phyloP scores from a whole-genome alignment of 2,797 vertebrate genomes.

The Danio aesculapii region DNA sequence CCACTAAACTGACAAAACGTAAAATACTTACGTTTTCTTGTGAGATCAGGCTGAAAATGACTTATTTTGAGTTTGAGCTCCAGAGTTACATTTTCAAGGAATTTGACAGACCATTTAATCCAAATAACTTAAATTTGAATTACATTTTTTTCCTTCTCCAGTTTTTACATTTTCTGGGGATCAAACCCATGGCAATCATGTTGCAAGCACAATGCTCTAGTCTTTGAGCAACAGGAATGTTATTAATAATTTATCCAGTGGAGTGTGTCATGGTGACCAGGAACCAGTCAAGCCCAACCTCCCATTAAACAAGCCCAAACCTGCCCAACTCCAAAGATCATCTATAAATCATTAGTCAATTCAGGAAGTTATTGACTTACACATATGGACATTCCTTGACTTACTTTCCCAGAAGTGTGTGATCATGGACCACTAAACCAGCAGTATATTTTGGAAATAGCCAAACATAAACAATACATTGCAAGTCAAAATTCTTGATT shows the following conservation, averaged over 20 bases:
- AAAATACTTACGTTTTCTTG: too few species aligned
- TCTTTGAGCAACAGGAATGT: background rate
- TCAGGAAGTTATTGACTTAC: background rate
- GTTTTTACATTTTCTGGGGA: background rate
- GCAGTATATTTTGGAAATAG: too few species aligned
- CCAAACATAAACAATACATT: background rate
- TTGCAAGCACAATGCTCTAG: background rate
- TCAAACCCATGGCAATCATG: background rate
- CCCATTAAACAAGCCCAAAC: background rate
- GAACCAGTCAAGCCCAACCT: background rate
- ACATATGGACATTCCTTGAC: background rate
- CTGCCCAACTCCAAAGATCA: background rate
- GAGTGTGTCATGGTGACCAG: conserved; percentile 4
- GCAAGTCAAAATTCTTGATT: too few species aligned
- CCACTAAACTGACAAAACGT: too few species aligned
- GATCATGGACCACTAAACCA: too few species aligned
- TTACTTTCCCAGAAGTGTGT: background rate
- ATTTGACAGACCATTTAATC: background rate
- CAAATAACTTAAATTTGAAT: too few species aligned
- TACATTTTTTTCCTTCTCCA: too few species aligned
- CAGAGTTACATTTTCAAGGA: background rate
- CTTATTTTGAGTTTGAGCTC: too few species aligned
- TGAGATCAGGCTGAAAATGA: too few species aligned
- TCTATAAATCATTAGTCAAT: background rate
- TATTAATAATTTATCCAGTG: conserved; percentile 26